A percentile compares a stretch with the other conserved stretches of the same genome.
phyloP scores from a whole-genome alignment of 2,888 invertebrate genomes.

The Drosophila niveifrons region DNA sequence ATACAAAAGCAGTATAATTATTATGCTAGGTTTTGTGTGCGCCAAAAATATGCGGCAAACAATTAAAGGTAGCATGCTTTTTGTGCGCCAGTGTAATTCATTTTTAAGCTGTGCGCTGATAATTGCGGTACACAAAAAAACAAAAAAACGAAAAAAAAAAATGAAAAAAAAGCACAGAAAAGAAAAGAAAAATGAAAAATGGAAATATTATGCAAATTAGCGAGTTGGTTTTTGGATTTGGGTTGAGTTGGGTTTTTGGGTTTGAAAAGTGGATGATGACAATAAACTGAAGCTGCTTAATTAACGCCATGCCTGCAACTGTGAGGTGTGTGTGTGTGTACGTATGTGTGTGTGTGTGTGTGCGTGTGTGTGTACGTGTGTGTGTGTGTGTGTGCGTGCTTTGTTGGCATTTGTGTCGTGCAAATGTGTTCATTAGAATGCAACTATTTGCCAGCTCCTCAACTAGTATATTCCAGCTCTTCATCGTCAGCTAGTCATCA shows the following conservation, averaged over 20 bases:
- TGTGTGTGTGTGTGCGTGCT: neutral
- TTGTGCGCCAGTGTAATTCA: neutral
- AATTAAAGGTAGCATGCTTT: neutral
- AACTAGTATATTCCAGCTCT: neutral
- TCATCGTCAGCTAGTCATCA: constrained; percentile 14
- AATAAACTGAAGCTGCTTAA: constrained; percentile 44
- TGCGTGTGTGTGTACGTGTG: no score
- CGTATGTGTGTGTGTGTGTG: no score
- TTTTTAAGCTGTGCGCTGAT: constrained; percentile 1
- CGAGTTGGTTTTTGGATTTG: neutral
- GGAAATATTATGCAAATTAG: neutral
- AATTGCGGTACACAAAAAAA: neutral
- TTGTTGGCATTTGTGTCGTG: constrained; percentile 31
- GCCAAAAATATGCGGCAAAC: neutral
- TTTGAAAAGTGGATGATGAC: constrained; percentile 13
- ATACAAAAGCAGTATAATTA: no score
- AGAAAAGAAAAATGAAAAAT: no score
- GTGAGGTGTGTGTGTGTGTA: no score
- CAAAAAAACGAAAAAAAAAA: neutral
- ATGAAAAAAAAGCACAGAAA: no score
- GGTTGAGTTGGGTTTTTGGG: neutral
- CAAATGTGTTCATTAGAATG: constrained; percentile 65
- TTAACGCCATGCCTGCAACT: constrained; percentile 22
- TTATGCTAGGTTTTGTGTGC: no score
- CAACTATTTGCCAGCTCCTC: constrained; percentile 57